Evolutionary conservation across 1,140 invertebrate genomes (phyloP).

Genomic region (Plodia interpunctella): DNA sequence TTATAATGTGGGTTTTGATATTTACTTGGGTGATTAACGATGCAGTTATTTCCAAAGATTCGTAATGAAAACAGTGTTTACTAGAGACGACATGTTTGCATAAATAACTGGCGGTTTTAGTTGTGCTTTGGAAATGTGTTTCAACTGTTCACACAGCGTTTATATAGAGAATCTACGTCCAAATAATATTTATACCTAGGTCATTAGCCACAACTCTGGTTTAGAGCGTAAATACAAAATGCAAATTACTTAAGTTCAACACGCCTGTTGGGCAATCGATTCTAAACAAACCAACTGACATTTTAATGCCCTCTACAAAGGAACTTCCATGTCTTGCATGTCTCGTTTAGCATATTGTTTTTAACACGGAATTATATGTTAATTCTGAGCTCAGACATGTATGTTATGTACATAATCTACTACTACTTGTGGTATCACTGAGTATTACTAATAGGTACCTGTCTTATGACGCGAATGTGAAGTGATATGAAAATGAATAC

Average conservation of each 20-base stretch:
- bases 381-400: not conserved
- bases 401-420: too few species aligned
- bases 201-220: not conserved
- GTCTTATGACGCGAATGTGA: not conserved
- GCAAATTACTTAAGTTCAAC: conserved; percentile 16
- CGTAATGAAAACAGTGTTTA: too few species aligned
- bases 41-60: too few species aligned
- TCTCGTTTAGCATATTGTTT: not conserved
- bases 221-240: not conserved
- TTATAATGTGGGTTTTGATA: conserved; percentile 10
- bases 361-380: not conserved
- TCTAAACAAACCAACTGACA: conserved; percentile 10
- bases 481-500: not conserved
- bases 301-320: not conserved
- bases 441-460: not conserved
- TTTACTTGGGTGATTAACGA: not conserved
- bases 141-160: too few species aligned
- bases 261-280: conserved; percentile 7
- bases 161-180: too few species aligned
- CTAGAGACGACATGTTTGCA: too few species aligned
- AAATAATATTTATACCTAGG: not conserved
- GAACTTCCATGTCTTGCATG: not conserved
- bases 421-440: not conserved
- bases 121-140: too few species aligned
- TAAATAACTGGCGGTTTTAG: too few species aligned